A percentile compares a stretch with the other conserved stretches of the same genome.
These are phyloP conservation scores for Xestia ashworthii DNA, from an alignment of 2,888 invertebrate genomes.

Conservation along the genomic window DNA sequence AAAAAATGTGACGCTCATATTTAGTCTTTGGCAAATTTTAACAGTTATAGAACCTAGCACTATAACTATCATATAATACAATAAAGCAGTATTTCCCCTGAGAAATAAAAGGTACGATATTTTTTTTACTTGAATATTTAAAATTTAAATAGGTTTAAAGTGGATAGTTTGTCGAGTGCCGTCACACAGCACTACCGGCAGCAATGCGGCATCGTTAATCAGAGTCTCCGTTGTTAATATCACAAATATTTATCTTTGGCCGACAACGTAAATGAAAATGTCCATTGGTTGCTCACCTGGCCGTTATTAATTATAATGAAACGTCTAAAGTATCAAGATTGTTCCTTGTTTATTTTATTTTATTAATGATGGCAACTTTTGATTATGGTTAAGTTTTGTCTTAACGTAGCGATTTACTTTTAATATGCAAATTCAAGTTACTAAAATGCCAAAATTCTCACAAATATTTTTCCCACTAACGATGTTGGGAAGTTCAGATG, in stretches of 20 bases:
- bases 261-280: constrained; percentile 77
- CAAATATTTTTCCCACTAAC: background rate
- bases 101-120: background rate
- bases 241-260: constrained; percentile 82
- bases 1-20: background rate
- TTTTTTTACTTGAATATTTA: background rate
- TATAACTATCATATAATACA: no score
- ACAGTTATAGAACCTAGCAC: background rate
- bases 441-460: background rate
- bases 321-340: constrained; percentile 62
- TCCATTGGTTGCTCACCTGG: constrained; percentile 72
- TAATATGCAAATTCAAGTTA: constrained; percentile 2
- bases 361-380: constrained; percentile 30
- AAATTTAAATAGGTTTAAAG: background rate
- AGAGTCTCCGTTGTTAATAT: constrained; percentile 79
- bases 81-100: background rate
- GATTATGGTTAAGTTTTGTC: constrained; percentile 20
- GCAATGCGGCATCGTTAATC: constrained; percentile 84
- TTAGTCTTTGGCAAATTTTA: background rate
- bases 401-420: background rate
- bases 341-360: constrained; percentile 53
- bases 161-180: constrained; percentile 16
- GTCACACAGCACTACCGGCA: constrained; percentile 67
- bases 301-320: constrained; percentile 69
- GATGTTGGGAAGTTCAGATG: background rate